Base-by-base conservation (phyloP, 2,113 vertebrate species). In the Ophiodon elongatus region DNA sequence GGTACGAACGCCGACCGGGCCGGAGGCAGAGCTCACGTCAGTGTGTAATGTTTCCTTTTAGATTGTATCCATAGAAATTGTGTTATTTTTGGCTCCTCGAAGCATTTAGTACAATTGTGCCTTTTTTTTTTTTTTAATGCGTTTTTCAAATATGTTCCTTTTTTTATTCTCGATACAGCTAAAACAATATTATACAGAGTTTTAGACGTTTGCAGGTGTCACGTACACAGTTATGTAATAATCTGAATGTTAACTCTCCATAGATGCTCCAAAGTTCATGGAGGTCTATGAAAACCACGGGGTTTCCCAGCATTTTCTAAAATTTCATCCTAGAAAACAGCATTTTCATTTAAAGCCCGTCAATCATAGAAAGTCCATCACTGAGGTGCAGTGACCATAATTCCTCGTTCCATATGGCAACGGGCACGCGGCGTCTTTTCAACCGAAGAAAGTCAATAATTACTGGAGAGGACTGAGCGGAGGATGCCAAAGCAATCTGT, bases 401-500 rank as follows among this genome's bases (percentile, higher is more conserved):
- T 57, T 31, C 65, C 54, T 31, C 47, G 62, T 35, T 71, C 33
- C 4, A 43, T 15, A 3, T 27, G 19, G 45, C 33, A 29, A n/a
- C 47, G 17, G 71, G 71, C 14, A 9, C 50, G 4, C 19, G 5
- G 7, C 8, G 68, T 70, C 68, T 17, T 45, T 54, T 17, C 68
- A 17, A 25, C 56, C n/a, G 37, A 62, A 64, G 43, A 27, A 60
- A 59, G 31, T 78, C 19, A 25, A n/a, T 39, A 8, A 33, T 64
- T 63, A 31, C 52, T 67, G 64, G 17, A 74, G 39, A 47, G 35
- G 56, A 39, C 25, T 7, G 54, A 27, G 25, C 17, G 23, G 66
- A 66, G 11, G 68, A 73, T 0, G 29, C 50, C 64, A 39, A 73
- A 73, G 74, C 73, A 82, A 62, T 74, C 79, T 70, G 56, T 21